Evolutionary conservation across 1,140 invertebrate species (phyloP), one percentile per base, ranked within the genome.

Genomic region (Daktulosphaira vitifoliae): DNA sequence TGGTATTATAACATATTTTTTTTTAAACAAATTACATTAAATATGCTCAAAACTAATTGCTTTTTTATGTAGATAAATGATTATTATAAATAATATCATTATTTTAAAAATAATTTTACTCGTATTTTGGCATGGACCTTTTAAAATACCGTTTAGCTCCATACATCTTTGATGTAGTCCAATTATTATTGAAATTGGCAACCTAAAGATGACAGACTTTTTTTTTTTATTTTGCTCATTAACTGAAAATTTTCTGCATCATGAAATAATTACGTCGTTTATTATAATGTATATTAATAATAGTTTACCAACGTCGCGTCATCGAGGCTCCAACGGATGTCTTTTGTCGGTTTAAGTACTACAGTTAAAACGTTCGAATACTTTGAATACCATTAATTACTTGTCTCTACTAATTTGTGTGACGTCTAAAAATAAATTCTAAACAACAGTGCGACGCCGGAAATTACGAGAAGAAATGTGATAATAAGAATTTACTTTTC

Each of bases 141-240:
- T 33, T 33, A 33, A 33, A 33, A 33, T 33, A 33, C 29, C 29
- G 29, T 33, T 33, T 33, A 33, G 11, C 29, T 11, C 29, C 5
- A 33, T 6, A 33, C 59, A 46, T 54, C 56, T 37, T 53, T 68
- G 67, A 65, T 65, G 48, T 65, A 52, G 62, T 65, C 51, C 62
- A 68, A 68, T 62, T 62, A 62, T 44, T 44, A 44, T 62, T 62
- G 46, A 29, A 46, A 62, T 62, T 46, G 56, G 23, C 39, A 44
- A 56, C 53, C 42, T 22, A n/a, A 15, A 56, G 53, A 9, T 18
- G n/a, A 22, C 11, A 7, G 42, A 46, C 29, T 62, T 37, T 62
- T 48, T 62, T 25, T 1, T 9, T 51, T 15, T 51, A 29, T 16
- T 29, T 46, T 46, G 56, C 56, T 62, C 56, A 33, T 62, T 62